These are phyloP conservation scores for Chelidonichthys spinosus DNA, from an alignment of 2,797 vertebrate genomes.

Conservation along the genomic window DNA sequence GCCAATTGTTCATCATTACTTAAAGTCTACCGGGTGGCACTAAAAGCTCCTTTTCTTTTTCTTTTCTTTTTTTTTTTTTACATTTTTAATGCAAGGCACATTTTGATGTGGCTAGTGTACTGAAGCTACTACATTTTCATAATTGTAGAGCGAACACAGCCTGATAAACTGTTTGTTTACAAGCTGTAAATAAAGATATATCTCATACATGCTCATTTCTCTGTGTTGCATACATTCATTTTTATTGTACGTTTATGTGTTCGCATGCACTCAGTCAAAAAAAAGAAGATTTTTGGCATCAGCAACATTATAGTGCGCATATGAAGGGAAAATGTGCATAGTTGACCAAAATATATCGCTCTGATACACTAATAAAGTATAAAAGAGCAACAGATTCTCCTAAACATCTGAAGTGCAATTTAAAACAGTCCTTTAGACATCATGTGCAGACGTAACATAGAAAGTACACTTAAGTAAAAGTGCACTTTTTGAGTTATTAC, in stretches of 20 bases:
- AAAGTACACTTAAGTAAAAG: slow-evolving; percentile 5
- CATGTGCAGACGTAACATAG: neutral
- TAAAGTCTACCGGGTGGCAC: slow-evolving; percentile 65
- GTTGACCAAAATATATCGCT: slow-evolving; percentile 24
- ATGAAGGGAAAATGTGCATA: slow-evolving; percentile 2
- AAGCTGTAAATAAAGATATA: slow-evolving; percentile 80
- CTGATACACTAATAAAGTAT: slow-evolving; percentile 11
- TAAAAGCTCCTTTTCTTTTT: slow-evolving; percentile 48
- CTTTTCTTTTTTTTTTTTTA: slow-evolving; percentile 55
- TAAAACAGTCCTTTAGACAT: slow-evolving; percentile 20
- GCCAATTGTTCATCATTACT: slow-evolving; percentile 57
- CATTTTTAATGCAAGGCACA: slow-evolving; percentile 68
- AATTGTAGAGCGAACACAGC: slow-evolving; percentile 60
- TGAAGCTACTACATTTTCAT: slow-evolving; percentile 53
- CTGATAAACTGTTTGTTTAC: slow-evolving; percentile 71
- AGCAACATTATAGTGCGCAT: neutral
- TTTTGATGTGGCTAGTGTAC: slow-evolving; percentile 44
- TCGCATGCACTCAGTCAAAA: neutral
- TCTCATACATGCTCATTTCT: slow-evolving; percentile 57
- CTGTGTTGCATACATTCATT: slow-evolving; percentile 57
- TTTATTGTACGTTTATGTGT: slow-evolving; percentile 47
- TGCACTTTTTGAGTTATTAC: slow-evolving; percentile 10
- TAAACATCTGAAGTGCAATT: slow-evolving; percentile 11
- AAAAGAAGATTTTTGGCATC: slow-evolving; percentile 1
- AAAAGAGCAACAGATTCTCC: neutral